Evolutionary conservation across 2,113 vertebrate species (phyloP).

Genomic region (Scolopax mira): DNA sequence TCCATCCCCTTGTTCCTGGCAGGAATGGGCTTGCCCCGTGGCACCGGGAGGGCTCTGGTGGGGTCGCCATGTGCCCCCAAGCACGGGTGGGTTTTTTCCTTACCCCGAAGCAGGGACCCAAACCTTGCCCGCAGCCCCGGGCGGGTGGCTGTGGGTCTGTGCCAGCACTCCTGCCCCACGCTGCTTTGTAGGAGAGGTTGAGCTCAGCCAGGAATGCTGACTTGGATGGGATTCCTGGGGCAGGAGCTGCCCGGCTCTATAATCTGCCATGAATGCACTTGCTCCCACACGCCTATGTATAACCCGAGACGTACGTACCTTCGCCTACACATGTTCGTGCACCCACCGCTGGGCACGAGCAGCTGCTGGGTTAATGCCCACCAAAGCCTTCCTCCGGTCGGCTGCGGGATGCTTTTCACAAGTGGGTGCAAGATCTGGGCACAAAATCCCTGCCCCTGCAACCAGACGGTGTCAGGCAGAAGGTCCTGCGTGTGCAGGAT

Average conservation of each 20-base stretch:
- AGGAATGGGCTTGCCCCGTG: fast-evolving
- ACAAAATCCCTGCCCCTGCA: not conserved
- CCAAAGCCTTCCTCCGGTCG: fast-evolving
- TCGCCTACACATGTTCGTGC: not conserved
- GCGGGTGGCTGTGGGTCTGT: not conserved
- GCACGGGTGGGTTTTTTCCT: not conserved
- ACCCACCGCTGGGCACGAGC: not conserved
- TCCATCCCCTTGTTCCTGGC: fast-evolving
- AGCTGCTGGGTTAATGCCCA: not conserved
- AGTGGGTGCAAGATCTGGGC: not conserved
- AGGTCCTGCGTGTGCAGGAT: not conserved
- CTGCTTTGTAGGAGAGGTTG: conserved; percentile 22
- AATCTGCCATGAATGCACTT: conserved; percentile 42
- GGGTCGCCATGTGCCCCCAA: not conserved
- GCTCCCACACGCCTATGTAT: conserved; percentile 53
- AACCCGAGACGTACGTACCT: not conserved
- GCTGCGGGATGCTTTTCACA: not conserved
- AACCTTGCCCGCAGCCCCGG: not conserved
- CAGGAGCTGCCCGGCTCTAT: conserved; percentile 47
- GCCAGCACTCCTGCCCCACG: not conserved
- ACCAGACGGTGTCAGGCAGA: fast-evolving
- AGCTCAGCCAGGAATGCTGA: conserved; percentile 49
- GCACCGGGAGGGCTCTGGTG: not conserved
- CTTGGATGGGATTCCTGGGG: conserved; percentile 55
- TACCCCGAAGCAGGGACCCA: not conserved